phyloP scores from a whole-genome alignment of 2,113 vertebrate species.

The Stercorarius parasiticus region DNA sequence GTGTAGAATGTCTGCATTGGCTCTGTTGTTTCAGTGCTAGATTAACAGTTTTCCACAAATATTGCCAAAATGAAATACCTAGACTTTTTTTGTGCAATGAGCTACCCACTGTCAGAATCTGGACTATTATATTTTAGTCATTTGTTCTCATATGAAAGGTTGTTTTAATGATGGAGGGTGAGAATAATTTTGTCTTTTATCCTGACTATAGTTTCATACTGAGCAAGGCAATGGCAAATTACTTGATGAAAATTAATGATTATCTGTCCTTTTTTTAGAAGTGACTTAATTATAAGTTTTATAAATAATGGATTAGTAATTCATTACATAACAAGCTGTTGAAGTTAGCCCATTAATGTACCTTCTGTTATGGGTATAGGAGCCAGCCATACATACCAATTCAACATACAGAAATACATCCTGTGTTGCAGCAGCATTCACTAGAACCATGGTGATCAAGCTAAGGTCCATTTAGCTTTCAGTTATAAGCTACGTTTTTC shows the following conservation, averaged over 20 bases:
- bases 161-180: not conserved
- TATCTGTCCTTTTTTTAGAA: slow-evolving; percentile 30
- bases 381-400: not conserved
- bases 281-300: slow-evolving; percentile 43
- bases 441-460: fast-evolving
- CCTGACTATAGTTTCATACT: not conserved
- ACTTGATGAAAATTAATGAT: slow-evolving; percentile 43
- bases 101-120: not conserved
- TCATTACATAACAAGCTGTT: slow-evolving; percentile 27
- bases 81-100: not conserved
- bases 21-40: not conserved
- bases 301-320: slow-evolving; percentile 45
- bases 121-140: not conserved
- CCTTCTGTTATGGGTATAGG: not conserved
- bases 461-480: not conserved
- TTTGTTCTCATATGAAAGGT: not conserved
- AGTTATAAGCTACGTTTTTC: not conserved
- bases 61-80: not conserved
- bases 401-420: not conserved
- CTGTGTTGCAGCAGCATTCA: not conserved
- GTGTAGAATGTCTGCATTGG: not conserved
- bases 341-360: slow-evolving; percentile 8
- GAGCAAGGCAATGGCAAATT: slow-evolving; percentile 3
- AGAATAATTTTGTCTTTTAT: slow-evolving; percentile 27
- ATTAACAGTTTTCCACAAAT: not conserved